Conservation (phyloP, 2,888 invertebrate genomes). For the Hypolimnas misippus region DNA sequence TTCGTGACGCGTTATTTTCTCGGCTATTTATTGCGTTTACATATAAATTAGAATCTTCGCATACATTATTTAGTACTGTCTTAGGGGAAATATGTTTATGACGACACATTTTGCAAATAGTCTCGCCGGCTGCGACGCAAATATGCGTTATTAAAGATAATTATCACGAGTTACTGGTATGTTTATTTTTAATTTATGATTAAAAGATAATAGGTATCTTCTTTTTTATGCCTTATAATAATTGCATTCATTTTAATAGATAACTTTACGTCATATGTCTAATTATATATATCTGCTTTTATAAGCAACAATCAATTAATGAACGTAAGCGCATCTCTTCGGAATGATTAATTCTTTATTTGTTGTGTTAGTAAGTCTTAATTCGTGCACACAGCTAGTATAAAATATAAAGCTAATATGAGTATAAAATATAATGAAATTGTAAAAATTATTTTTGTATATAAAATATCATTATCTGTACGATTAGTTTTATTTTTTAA, state of each 20-base stretch:
- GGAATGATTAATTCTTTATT: too few relatives aligned
- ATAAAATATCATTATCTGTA: too few relatives aligned
- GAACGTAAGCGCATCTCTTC: too few relatives aligned
- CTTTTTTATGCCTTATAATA: neutral
- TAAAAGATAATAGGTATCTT: neutral
- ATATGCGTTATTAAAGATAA: constrained; percentile 25
- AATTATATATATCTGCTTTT: too few relatives aligned
- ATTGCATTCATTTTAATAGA: neutral
- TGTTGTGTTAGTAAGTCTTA: too few relatives aligned
- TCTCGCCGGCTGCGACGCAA: constrained; percentile 22
- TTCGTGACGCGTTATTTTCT: constrained; percentile 32
- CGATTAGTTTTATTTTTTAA: too few relatives aligned
- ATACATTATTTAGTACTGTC: constrained; percentile 28
- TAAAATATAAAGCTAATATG: too few relatives aligned
- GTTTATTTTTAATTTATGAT: constrained; percentile 13
- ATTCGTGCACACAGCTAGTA: too few relatives aligned
- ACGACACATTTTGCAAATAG: constrained; percentile 33
- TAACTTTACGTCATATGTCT: too few relatives aligned
- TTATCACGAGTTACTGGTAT: constrained; percentile 14
- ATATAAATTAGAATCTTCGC: constrained; percentile 34
- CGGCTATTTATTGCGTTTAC: constrained; percentile 31
- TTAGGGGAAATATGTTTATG: constrained; percentile 29
- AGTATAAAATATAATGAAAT: too few relatives aligned
- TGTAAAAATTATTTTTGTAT: too few relatives aligned
- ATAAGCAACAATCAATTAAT: too few relatives aligned